Conservation (phyloP, 2,113 vertebrate species). For the Neodon shergylaensis region DNA sequence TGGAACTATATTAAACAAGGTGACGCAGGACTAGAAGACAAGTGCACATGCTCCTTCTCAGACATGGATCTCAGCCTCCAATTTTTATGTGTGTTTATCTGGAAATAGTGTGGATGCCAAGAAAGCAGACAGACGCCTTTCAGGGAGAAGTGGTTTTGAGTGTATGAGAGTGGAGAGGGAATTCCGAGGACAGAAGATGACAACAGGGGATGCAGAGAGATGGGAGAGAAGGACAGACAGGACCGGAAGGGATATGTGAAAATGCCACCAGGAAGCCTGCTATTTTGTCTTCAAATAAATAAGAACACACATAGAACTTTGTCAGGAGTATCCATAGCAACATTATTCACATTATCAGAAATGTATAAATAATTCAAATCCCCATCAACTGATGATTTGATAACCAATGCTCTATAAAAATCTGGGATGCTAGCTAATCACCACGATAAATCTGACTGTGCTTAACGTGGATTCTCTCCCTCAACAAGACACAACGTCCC, state of each 20-base stretch:
- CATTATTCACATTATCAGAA: background rate
- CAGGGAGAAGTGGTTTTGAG: no score
- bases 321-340: background rate
- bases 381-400: background rate
- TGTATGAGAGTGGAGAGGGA: background rate
- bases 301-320: background rate
- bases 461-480: background rate
- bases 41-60: background rate
- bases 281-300: background rate
- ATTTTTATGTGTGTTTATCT: background rate
- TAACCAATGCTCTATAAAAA: background rate
- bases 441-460: background rate
- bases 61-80: background rate
- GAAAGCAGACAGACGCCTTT: background rate
- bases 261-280: background rate
- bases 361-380: background rate
- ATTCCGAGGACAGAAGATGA: background rate
- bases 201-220: background rate
- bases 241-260: no score
- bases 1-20: background rate
- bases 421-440: background rate
- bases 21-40: background rate
- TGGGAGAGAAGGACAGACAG: background rate
- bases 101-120: background rate
- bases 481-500: constrained; percentile 23